A percentile compares a stretch with the other conserved stretches of the same genome.
Evolutionary conservation across 2,113 vertebrate species (phyloP).

Genomic region (Sialia sialis): DNA sequence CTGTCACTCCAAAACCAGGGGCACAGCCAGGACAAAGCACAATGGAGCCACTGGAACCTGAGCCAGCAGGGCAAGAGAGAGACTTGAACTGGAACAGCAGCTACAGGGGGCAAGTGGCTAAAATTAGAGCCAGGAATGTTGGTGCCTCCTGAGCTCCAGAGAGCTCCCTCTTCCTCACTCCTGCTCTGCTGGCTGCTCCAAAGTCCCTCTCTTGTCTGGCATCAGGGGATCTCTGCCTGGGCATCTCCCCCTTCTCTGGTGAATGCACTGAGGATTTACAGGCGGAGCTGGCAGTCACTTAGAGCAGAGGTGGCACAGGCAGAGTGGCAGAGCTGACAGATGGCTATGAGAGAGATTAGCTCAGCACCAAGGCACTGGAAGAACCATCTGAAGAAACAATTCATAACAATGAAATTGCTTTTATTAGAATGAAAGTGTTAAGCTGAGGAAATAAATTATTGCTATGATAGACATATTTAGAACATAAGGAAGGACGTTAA

Average conservation of each 20-base stretch:
- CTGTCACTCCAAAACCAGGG: background rate
- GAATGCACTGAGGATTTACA: background rate
- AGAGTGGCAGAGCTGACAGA: background rate
- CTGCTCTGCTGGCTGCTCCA: background rate
- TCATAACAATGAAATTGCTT: constrained; percentile 8
- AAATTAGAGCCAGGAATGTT: background rate
- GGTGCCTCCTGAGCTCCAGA: background rate
- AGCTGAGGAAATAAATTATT: constrained; percentile 66
- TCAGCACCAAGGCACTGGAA: background rate
- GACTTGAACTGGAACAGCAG: background rate
- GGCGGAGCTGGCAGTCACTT: background rate
- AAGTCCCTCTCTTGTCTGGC: background rate
- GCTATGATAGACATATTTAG: constrained; percentile 41
- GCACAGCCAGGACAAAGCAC: background rate
- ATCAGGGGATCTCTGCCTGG: background rate
- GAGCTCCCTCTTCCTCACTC: background rate
- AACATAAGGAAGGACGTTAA: constrained; percentile 6
- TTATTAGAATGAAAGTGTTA: constrained; percentile 59
- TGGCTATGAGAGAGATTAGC: background rate
- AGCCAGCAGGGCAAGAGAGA: background rate
- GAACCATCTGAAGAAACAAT: background rate
- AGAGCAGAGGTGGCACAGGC: background rate
- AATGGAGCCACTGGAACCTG: background rate
- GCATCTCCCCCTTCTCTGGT: background rate
- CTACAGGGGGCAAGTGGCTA: background rate